Percentiles rank a stretch among this genome's conserved stretches.
Evolutionary conservation across 2,797 vertebrate genomes (phyloP).

Genomic region (Accipiter minullus): DNA sequence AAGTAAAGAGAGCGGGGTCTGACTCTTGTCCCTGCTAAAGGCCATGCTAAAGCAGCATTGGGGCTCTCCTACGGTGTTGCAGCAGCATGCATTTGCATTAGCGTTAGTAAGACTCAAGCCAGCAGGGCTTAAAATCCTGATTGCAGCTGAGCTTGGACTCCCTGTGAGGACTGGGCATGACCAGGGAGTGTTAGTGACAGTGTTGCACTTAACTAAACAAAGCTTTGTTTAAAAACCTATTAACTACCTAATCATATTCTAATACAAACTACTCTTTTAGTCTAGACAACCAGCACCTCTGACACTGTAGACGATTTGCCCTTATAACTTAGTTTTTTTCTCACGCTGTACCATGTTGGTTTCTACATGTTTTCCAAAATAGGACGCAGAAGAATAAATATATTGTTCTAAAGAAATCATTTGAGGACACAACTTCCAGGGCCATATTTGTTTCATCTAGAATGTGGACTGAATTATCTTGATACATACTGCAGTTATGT

Average conservation of each 20-base stretch:
- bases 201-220: not conserved
- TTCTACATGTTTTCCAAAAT: not conserved
- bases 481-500: not conserved
- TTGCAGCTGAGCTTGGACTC: not conserved
- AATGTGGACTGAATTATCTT: not conserved
- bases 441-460: not conserved
- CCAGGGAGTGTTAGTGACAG: not conserved
- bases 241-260: not conserved
- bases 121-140: not conserved
- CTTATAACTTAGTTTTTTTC: not conserved
- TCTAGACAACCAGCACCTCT: not conserved
- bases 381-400: not conserved
- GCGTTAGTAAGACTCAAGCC: not conserved
- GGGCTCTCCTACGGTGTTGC: not conserved
- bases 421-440: not conserved
- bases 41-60: not conserved
- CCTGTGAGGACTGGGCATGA: not conserved
- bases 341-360: not conserved
- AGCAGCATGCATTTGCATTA: not conserved
- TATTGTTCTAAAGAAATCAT: not conserved
- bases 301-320: not conserved
- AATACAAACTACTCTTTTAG: not conserved
- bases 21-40: not conserved
- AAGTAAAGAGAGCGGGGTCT: not conserved
- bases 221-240: not conserved